phyloP scores from a whole-genome alignment of 2,888 invertebrate species.

The Reticulitermes lucifugus region DNA sequence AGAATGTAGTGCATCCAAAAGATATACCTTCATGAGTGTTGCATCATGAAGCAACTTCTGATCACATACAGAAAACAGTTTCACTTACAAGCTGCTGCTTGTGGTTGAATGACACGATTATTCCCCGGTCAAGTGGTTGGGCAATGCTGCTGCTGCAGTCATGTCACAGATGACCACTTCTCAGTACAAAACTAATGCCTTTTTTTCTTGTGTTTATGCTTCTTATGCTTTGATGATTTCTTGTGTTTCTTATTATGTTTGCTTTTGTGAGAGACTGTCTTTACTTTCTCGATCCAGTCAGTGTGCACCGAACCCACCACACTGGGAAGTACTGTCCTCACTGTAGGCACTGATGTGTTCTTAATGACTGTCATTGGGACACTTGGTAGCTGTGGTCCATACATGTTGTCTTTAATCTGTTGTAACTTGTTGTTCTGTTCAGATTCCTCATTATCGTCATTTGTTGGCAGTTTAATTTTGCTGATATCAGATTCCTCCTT shows the following conservation, averaged over 20 bases:
- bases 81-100: too few species aligned
- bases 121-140: too few species aligned
- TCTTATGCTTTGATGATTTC: constrained; percentile 50
- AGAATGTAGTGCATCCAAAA: too few species aligned
- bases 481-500: neutral
- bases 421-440: neutral
- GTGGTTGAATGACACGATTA: too few species aligned
- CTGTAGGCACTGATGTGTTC: neutral
- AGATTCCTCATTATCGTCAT: neutral
- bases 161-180: too few species aligned
- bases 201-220: constrained; percentile 49
- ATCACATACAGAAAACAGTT: too few species aligned
- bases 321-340: constrained; percentile 23
- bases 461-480: neutral
- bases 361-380: neutral
- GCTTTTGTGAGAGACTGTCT: constrained; percentile 33
- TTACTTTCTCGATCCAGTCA: constrained; percentile 47
- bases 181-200: constrained; percentile 24
- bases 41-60: too few species aligned
- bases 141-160: too few species aligned
- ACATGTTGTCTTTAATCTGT: constrained; percentile 14
- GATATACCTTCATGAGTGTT: too few species aligned
- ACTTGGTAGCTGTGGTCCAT: constrained; percentile 43
- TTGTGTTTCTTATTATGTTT: constrained; percentile 45
- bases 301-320: neutral